These are phyloP conservation scores for Mormyrus proboscirostris DNA, from an alignment of 2,797 vertebrate species.

Conservation along the genomic window DNA sequence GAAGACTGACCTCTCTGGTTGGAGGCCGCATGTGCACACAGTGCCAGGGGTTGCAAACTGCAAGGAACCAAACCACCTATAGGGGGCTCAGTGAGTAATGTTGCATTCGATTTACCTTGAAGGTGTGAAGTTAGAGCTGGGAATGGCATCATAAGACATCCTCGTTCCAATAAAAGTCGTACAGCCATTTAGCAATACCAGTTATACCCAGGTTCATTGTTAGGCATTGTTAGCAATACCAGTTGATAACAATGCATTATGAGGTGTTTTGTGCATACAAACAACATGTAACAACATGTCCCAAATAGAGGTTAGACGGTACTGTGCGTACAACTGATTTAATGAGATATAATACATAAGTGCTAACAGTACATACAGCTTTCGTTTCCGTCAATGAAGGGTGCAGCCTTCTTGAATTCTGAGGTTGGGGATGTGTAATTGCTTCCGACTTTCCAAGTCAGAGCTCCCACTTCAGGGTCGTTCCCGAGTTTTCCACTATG, in stretches of 20 bases:
- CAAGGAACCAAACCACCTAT: neutral
- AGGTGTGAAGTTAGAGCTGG: neutral
- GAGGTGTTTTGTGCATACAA: neutral
- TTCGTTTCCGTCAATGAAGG: neutral
- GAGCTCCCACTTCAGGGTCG: neutral
- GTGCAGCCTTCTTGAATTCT: neutral
- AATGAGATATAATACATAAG: neutral
- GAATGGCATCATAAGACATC: neutral
- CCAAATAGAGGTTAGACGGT: neutral
- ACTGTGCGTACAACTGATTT: neutral
- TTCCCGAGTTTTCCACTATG: neutral
- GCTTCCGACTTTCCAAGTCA: neutral
- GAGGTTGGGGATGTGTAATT: neutral
- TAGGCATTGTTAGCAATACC: neutral
- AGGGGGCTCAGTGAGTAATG: neutral
- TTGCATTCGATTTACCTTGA: neutral
- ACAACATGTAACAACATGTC: neutral
- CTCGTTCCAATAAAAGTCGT: neutral
- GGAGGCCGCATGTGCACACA: neutral
- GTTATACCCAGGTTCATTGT: neutral
- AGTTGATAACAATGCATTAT: neutral
- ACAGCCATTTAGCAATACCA: neutral
- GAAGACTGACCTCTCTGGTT: neutral
- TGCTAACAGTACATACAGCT: neutral
- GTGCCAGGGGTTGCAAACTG: neutral